These are phyloP conservation scores for Pyrgus malvae DNA, from an alignment of 2,888 invertebrate genomes.

Conservation along the genomic window DNA sequence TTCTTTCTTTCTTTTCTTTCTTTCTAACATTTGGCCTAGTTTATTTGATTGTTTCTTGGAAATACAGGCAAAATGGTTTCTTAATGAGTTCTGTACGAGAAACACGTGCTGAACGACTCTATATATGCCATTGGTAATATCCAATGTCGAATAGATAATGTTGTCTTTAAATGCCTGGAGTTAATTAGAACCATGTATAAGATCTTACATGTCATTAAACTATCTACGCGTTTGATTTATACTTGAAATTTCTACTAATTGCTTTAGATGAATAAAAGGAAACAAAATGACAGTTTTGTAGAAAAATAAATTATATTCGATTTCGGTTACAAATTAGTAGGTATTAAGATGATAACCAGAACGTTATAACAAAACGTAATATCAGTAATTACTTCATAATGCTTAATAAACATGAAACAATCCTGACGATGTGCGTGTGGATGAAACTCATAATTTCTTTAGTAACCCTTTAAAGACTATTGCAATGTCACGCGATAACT, in stretches of 20 bases:
- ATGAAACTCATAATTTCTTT: not conserved
- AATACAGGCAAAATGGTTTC: constrained; percentile 32
- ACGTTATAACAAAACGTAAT: not conserved
- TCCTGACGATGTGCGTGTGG: no score
- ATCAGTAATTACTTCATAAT: not conserved
- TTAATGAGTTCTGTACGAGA: constrained; percentile 27
- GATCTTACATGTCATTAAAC: not conserved
- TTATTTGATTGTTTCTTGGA: constrained; percentile 25
- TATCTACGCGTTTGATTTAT: not conserved
- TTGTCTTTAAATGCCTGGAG: constrained; percentile 31
- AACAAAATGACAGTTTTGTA: no score
- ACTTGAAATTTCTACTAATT: not conserved
- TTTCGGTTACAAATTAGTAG: no score
- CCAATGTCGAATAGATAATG: constrained; percentile 37
- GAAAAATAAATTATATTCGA: no score
- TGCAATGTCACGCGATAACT: constrained; percentile 34
- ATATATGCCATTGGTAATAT: constrained; percentile 27
- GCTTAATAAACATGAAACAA: not conserved
- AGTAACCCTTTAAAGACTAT: not conserved
- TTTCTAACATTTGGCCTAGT: constrained; percentile 9
- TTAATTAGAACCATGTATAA: constrained; percentile 30
- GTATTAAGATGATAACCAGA: not conserved
- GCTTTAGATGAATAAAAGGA: not conserved
- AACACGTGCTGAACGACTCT: constrained; percentile 19
- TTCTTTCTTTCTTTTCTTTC: no score